Evolutionary conservation across 2,113 vertebrate genomes (phyloP).

Genomic region (Xiphorhynchus elegans): DNA sequence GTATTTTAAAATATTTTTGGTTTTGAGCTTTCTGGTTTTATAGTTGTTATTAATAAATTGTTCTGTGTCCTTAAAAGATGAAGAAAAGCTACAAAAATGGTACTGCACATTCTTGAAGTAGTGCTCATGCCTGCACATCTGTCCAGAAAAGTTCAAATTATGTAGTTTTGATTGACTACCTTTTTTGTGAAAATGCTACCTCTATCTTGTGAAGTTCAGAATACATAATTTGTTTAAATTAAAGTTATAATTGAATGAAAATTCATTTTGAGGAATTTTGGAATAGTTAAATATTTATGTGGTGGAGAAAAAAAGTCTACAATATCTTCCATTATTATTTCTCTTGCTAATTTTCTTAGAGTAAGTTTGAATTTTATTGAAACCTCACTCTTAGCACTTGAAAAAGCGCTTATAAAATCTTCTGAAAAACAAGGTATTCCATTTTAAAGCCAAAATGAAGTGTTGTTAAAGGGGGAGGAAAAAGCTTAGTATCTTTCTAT

Average conservation of each 20-base stretch:
- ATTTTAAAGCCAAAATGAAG: conserved; percentile 22
- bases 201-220: neutral
- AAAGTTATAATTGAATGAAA: neutral
- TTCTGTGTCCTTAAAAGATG: neutral
- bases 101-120: neutral
- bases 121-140: neutral
- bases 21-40: neutral
- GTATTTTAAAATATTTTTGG: neutral
- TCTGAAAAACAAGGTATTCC: conserved; percentile 34
- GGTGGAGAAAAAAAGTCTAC: neutral
- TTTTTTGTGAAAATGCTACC: neutral
- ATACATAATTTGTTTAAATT: neutral
- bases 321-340: neutral
- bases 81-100: neutral
- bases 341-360: neutral
- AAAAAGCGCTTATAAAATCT: neutral
- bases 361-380: neutral
- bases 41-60: neutral
- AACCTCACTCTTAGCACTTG: neutral
- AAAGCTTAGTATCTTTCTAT: conserved; percentile 59
- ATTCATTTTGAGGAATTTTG: neutral
- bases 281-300: neutral
- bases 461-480: neutral
- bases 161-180: neutral
- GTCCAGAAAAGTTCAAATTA: neutral